Evolutionary conservation across 2,797 vertebrate species (phyloP).

Genomic region (Peromyscus eremicus): DNA sequence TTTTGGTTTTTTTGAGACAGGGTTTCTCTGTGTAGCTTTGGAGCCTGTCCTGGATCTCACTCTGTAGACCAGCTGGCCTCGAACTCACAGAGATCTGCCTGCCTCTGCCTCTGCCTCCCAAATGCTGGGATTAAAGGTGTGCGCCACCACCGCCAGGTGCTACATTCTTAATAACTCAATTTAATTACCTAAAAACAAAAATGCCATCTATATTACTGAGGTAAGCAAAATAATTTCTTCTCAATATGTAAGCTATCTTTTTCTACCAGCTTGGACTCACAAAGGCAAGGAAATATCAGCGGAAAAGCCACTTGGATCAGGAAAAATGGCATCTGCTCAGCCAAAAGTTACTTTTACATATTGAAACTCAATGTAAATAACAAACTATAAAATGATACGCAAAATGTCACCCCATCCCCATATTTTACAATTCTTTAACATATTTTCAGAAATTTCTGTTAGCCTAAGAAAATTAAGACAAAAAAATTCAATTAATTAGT

Average conservation of each 20-base stretch:
- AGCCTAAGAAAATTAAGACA: neutral
- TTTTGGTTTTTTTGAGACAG: too few species aligned
- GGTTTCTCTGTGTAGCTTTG: too few species aligned
- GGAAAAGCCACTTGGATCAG: conserved; percentile 40
- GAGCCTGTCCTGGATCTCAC: too few species aligned
- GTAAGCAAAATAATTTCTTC: conserved; percentile 59
- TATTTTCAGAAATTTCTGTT: conserved; percentile 55
- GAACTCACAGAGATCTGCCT: too few species aligned
- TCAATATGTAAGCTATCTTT: conserved; percentile 27
- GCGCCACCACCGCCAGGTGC: too few species aligned
- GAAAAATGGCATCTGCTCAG: conserved; percentile 43
- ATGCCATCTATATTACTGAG: conserved; percentile 40
- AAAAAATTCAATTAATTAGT: conserved; percentile 56
- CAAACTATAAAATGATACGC: neutral
- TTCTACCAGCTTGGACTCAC: conserved; percentile 32
- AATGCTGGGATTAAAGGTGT: too few species aligned
- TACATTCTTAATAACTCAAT: conserved; percentile 24
- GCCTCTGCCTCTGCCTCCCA: too few species aligned
- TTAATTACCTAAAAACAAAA: conserved; percentile 49
- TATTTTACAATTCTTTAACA: conserved; percentile 28
- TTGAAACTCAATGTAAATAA: conserved; percentile 36
- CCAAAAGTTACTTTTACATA: conserved; percentile 43
- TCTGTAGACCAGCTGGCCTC: too few species aligned
- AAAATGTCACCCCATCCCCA: neutral
- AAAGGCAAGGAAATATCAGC: conserved; percentile 18